Evolutionary conservation across 1,140 invertebrate species (phyloP).

Genomic region (Drosophila littoralis): DNA sequence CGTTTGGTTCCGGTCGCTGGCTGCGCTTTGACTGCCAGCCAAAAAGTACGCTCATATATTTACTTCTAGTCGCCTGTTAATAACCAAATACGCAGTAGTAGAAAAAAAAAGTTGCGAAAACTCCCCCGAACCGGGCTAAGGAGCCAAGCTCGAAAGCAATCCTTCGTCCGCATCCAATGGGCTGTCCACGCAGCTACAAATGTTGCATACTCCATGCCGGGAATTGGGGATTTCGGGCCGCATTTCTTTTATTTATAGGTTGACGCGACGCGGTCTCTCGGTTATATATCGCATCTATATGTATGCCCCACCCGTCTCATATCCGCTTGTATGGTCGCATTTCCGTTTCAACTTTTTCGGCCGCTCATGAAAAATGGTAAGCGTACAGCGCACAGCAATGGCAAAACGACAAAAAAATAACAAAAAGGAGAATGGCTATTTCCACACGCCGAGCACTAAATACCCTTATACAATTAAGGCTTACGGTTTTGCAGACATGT

Average conservation of each 20-base stretch:
- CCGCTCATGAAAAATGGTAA: slow-evolving; percentile 62
- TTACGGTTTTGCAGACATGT: not conserved
- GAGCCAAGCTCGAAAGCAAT: slow-evolving; percentile 8
- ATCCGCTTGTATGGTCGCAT: slow-evolving; percentile 73
- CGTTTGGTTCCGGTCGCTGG: slow-evolving; percentile 52
- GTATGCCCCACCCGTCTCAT: slow-evolving; percentile 53
- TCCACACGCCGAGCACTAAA: too few relatives aligned
- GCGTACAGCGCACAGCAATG: slow-evolving; percentile 3
- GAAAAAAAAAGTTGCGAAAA: slow-evolving; percentile 1
- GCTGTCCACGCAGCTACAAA: slow-evolving; percentile 46
- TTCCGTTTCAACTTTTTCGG: slow-evolving; percentile 69
- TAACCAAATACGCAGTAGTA: slow-evolving; percentile 46
- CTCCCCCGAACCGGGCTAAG: slow-evolving; percentile 3
- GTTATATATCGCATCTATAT: slow-evolving; percentile 62
- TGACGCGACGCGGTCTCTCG: slow-evolving; percentile 62
- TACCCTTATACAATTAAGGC: too few relatives aligned
- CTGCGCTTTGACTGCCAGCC: slow-evolving; percentile 58
- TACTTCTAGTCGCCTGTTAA: slow-evolving; percentile 58
- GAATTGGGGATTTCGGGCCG: slow-evolving; percentile 43
- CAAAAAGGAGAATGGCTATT: too few relatives aligned
- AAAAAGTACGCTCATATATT: slow-evolving; percentile 66
- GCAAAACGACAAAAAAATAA: slow-evolving; percentile 10
- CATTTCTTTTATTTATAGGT: slow-evolving; percentile 74
- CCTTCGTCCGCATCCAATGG: slow-evolving; percentile 13
- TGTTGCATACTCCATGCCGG: slow-evolving; percentile 47